Base-by-base conservation (phyloP, 2,113 vertebrate species). In the Gyps fulvus region DNA sequence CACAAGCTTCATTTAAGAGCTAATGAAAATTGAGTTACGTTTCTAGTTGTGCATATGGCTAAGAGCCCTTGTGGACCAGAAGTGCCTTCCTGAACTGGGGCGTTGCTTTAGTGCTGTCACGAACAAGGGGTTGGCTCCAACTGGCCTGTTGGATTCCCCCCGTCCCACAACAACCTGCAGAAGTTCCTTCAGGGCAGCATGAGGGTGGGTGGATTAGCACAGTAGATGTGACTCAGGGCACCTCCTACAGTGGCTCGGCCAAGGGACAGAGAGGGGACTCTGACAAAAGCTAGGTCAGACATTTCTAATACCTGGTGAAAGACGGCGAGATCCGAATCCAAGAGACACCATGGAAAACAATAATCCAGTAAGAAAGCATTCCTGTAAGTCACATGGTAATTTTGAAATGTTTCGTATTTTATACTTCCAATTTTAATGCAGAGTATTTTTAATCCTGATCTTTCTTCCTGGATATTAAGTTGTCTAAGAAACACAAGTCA, bases 401-500 rank as follows among this genome's bases (percentile, higher is more conserved):
- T 52, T 84, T 77, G 86, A 90, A 83, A 52, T 47, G 82, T 76
- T 97, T 91, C 36, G 23, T 50, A 82, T 87, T 95, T 97, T 85
- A 73, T 76, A 89, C 67, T 87, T 93, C 91, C 89, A 80, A 59
- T 91, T 95, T 73, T 89, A 76, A 93, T 40, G 90, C 95, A 94
- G 94, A 95, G 74, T 85, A 78, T 54, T 94, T 92, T 90, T 76
- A 97, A 91, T 94, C 83, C 69, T 18, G 17, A 32, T 95, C 87
- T 91, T 95, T 95, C 67, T 92, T 96, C 72, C 79, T 67, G 79
- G 97, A 90, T 89, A 95, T 77, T 71, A 90, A 85, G 40, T 87
- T 96, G 81, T 97, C 87, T 89, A 84, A 96, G 97, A 97, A 96
- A 93, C 80, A 93, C 81, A 93, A 84, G 95, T 87, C 94, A 54